Conservation (phyloP, 2,888 invertebrate species). For the Perizoma flavofasciatum region DNA sequence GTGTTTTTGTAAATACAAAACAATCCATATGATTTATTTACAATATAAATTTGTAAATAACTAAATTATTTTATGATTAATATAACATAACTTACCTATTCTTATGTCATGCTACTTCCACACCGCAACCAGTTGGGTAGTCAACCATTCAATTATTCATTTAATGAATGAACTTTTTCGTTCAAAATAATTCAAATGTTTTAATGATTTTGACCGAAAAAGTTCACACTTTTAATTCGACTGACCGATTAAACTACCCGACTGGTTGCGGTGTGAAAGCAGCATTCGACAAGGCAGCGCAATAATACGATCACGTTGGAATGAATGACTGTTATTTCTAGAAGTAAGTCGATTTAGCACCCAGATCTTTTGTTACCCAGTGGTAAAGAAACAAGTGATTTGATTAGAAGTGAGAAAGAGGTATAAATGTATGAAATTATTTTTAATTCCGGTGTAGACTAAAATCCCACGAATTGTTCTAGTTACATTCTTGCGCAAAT, state of each 20-base stretch:
- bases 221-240: too few species aligned
- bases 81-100: too few species aligned
- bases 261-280: background rate
- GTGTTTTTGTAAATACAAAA: constrained; percentile 51
- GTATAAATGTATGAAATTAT: constrained; percentile 16
- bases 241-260: too few species aligned
- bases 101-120: too few species aligned
- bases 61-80: constrained; percentile 25
- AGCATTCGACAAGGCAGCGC: constrained; percentile 45
- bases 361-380: background rate
- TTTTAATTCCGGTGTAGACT: constrained; percentile 3
- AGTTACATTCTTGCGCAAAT: constrained; percentile 17
- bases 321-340: constrained; percentile 38
- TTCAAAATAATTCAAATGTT: too few species aligned
- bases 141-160: too few species aligned
- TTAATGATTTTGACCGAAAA: too few species aligned
- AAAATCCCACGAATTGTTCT: constrained; percentile 5
- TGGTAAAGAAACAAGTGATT: background rate
- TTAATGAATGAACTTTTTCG: too few species aligned
- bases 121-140: too few species aligned
- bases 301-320: constrained; percentile 60
- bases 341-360: background rate
- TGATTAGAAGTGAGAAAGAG: background rate
- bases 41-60: constrained; percentile 35
- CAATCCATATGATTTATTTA: constrained; percentile 42